Evolutionary conservation across 2,113 vertebrate species (phyloP).

Genomic region (Pontoporia blainvillei): DNA sequence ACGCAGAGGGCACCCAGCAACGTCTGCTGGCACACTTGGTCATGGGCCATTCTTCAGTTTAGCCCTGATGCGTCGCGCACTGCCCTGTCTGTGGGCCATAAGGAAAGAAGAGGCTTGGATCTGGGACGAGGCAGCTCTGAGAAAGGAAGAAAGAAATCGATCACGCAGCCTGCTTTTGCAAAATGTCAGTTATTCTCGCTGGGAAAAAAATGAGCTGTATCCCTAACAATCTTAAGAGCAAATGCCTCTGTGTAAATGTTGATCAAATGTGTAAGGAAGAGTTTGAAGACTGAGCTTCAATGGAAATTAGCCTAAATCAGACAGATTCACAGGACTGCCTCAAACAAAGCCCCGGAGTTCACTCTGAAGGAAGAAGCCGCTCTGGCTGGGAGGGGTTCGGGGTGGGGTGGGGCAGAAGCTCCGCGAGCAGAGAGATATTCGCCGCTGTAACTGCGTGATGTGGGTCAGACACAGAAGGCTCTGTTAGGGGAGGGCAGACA

Average conservation of each 20-base stretch:
- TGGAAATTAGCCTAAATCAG: neutral
- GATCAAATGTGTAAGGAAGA: neutral
- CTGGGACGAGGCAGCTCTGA: neutral
- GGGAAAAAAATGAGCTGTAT: neutral
- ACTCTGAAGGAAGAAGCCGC: neutral
- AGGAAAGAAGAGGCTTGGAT: neutral
- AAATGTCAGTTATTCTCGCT: neutral
- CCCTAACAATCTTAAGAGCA: neutral
- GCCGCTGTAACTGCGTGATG: constrained; percentile 35
- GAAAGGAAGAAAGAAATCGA: neutral
- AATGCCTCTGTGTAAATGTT: neutral
- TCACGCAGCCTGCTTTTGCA: neutral
- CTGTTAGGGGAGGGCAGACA: constrained; percentile 47
- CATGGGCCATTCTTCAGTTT: fast-evolving
- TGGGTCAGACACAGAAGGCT: constrained; percentile 20
- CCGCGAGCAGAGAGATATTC: neutral
- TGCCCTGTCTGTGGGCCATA: no score
- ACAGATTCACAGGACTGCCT: neutral
- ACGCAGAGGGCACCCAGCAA: fast-evolving
- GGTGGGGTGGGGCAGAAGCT: neutral
- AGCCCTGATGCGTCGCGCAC: no score
- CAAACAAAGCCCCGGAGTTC: neutral
- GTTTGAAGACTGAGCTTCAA: neutral
- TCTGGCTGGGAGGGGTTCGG: neutral
- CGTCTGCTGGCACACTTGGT: neutral